Base-by-base conservation (phyloP, 2,113 vertebrate genomes). In the Tonatia bakeri region DNA sequence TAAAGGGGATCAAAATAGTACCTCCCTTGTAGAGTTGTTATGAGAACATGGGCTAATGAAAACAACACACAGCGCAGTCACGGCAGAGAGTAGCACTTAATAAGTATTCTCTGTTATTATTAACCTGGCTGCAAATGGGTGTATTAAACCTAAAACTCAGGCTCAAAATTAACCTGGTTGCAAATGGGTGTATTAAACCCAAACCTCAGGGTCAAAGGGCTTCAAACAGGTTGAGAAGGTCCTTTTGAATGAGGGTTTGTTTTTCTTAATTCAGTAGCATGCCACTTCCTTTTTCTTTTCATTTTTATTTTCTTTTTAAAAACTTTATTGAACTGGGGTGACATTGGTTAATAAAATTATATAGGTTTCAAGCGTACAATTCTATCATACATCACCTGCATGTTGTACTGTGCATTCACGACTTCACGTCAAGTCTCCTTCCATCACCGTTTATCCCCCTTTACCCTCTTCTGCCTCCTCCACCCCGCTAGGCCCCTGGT, bases 221-320 rank as follows among this genome's bases (percentile, higher is more conserved):
- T 90, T 16, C 65, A 17, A 12, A 2, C 31, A 69, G 54, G 28
- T 84, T n/a, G 45, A n/a, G 28, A 69, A 75, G 14, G 28, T 83
- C 33, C 67, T 45, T 28, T 45, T 4, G 65, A 87, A 19, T 0
- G 15, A 65, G 50, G 45, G 19, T 77, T 96, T 84, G 65, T 77
- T 96, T 96, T 81, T 40, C 26, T 72, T 96, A 90, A 92, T 94
- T 94, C 87, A 93, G 79, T 3, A 45, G 84, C 45, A 54, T 75
- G 65, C 79, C 59, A 87, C 79, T 82, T 93, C 64, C 84, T 67
- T 31, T 73, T 79, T 91, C 56, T 90, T 67, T 67, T 79, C 65
- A 20, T 67, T 31, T 65, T 64, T 33, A 15, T 33, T 65, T 65
- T 67, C 26, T 67, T 36, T 67, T 15, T 11, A 33, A n/a, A 64